A percentile compares a stretch with the other conserved stretches of the same genome.
Conservation (phyloP, 2,797 vertebrate genomes). For the Thalassophryne amazonica region DNA sequence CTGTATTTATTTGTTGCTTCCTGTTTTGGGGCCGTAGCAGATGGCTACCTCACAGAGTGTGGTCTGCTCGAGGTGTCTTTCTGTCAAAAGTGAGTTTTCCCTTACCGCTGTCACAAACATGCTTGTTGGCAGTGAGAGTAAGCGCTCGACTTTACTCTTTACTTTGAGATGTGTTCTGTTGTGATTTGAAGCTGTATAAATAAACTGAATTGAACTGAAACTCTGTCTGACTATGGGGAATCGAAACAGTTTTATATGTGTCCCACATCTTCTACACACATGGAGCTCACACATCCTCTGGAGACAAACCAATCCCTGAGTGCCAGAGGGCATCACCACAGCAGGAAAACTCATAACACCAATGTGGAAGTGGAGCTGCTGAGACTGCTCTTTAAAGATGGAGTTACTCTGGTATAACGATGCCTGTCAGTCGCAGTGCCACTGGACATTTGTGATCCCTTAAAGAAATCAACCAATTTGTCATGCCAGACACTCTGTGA, state of each 20-base stretch:
- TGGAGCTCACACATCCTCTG: conserved; percentile 29
- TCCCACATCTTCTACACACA: too few species aligned
- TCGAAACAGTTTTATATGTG: conserved; percentile 8
- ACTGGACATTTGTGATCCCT: conserved; percentile 66
- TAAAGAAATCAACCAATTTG: conserved; percentile 62
- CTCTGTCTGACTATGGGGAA: background rate
- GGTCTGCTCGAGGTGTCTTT: too few species aligned
- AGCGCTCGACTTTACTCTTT: too few species aligned
- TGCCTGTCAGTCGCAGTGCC: conserved; percentile 58
- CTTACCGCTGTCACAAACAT: too few species aligned
- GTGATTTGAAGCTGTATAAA: too few species aligned
- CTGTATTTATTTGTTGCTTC: too few species aligned
- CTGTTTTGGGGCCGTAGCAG: too few species aligned
- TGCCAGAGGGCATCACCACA: conserved; percentile 64
- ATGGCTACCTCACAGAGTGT: too few species aligned
- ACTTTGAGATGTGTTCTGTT: too few species aligned
- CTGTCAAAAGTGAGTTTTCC: too few species aligned
- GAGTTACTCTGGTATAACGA: conserved; percentile 37
- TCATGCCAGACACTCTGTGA: conserved; percentile 51
- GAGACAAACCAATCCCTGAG: conserved; percentile 67
- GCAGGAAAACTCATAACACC: conserved; percentile 66
- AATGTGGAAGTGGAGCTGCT: conserved; percentile 69
- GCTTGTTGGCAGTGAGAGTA: too few species aligned
- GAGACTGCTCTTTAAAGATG: conserved; percentile 66
- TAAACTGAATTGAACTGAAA: too few species aligned